Evolutionary conservation across 1,140 invertebrate species (phyloP), one percentile per base, ranked within the genome.

Genomic region (Bombyx mandarina): DNA sequence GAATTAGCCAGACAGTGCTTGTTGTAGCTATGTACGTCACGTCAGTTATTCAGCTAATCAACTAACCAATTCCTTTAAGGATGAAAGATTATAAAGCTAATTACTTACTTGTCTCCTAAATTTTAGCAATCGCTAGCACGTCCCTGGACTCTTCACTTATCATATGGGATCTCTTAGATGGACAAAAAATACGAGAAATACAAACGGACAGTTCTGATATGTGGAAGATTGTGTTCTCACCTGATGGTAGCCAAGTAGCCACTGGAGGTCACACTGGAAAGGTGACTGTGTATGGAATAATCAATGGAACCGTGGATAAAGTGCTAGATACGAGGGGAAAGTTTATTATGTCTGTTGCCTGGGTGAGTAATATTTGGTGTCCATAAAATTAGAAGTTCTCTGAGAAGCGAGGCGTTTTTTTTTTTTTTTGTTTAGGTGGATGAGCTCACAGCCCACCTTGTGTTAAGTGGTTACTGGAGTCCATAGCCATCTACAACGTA

Each of bases 201-300:
- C 94, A 97, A 77, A 94, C 94, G 53, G 95, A 94, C 0, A 95
- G 96, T 9, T 93, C 97, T 4, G 97, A 99, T 89, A 91, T 96
- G 22, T 99, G 97, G 97, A 97, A 96, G 2, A 92, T 98, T 4
- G 93, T 92, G 10, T 99, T 98, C 81, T 98, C 97, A 8, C 96
- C 97, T 0, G 96, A 98, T 82, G 94, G 96, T 60, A 93, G 93
- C 71, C 94, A 93, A 76, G 91, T 99, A 48, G 96, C 97, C 4
- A 95, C 97, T 48, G 97, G 97, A 2, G 95, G 94, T 69, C 94
- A 98, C 77, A 93, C 93, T 51, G 96, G 96, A 9, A 98, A 98
- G 90, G 94, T 99, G 57, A 93, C 96, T 67, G 88, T 98, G 59
- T 99, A 97, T 88, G 92, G 91, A 61, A 93, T 97, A 1, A 95